Base-by-base conservation (phyloP, 2,113 vertebrate genomes). In the Elgaria multicarinata region DNA sequence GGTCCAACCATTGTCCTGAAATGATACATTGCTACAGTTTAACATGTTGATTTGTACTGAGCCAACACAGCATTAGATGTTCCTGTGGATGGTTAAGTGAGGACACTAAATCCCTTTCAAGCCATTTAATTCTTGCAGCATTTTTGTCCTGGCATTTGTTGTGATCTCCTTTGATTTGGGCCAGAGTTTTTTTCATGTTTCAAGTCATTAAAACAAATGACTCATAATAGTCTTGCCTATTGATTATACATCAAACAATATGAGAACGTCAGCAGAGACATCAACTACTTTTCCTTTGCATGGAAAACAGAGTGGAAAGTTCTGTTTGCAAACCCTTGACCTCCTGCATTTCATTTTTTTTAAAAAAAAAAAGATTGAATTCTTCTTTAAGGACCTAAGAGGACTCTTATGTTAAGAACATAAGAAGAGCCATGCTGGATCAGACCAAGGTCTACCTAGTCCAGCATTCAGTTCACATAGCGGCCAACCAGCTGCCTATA, bases 171-270 rank as follows among this genome's bases (percentile, higher is more conserved):
- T 62, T 71, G 39, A 74, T 36, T 36, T 74, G 26, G 80, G 79
- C 20, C 53, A 62, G 71, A 10, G 18, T 74, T 50, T 74, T 50
- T 78, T 78, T 64, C 55, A 62, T 46, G n/a, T 26, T 83, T 75
- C 55, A 46, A 62, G 55, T 62, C 55, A 44, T 83, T 83, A 64
- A 84, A 89, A 84, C 58, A 67, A 89, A 66, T 67, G 33, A 84
- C 26, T 53, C 58, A 36, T 67, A 89, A 84, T 75, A 46, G 42
- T 39, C 81, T 66, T 77, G 71, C 58, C 58, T 77, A 77, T 31
- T 83, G 81, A 89, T 83, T 84, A 72, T 16, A 66, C n/a, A 53
- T 66, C 81, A 67, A 36, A 50, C 71, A 39, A 39, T 76, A 77
- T 12, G n/a, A 20, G 33, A 74, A 71, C 53, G 33, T n/a, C 58